phyloP scores from a whole-genome alignment of 35 echinoderm and acorn worm genomes.

The Heliocidaris tuberculata region DNA sequence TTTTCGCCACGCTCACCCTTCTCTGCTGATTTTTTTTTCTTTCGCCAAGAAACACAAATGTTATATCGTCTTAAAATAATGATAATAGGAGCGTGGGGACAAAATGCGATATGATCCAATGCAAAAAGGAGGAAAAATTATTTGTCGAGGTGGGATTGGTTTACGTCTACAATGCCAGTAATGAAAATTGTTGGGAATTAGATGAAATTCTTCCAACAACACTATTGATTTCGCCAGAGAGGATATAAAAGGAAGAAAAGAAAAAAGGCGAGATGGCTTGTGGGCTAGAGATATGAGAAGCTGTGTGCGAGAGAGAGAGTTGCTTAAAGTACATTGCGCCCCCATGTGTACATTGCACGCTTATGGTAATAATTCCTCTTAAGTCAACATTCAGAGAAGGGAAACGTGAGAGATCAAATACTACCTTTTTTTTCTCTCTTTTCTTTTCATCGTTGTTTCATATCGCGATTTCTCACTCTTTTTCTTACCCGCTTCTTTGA shows the following conservation, averaged over 20 bases:
- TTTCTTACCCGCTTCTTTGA: neutral
- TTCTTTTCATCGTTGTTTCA: neutral
- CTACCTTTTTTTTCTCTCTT: slow-evolving; percentile 11
- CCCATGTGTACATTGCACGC: slow-evolving; percentile 50
- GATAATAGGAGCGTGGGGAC: neutral
- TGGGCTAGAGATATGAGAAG: neutral
- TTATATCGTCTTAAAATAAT: neutral
- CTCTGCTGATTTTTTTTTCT: neutral
- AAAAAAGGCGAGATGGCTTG: neutral
- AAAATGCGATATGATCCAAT: neutral
- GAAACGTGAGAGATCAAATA: slow-evolving; percentile 41
- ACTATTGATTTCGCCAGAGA: slow-evolving; percentile 22
- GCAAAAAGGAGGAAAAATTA: slow-evolving; percentile 22
- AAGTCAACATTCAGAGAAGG: slow-evolving; percentile 20
- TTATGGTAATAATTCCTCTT: slow-evolving; percentile 38
- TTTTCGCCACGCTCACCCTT: neutral
- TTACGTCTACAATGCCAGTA: slow-evolving; percentile 24
- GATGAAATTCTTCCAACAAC: slow-evolving; percentile 35
- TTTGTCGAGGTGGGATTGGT: slow-evolving; percentile 28
- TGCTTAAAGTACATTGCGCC: slow-evolving; percentile 41
- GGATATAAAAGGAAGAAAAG: neutral
- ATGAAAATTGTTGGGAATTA: slow-evolving; percentile 51
- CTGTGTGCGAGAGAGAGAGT: neutral
- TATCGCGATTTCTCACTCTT: slow-evolving; percentile 23
- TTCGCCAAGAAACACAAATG: neutral